Percentiles rank a stretch among this genome's conserved stretches.
Evolutionary conservation across 1,140 invertebrate species (phyloP).

Genomic region (Atta texana): DNA sequence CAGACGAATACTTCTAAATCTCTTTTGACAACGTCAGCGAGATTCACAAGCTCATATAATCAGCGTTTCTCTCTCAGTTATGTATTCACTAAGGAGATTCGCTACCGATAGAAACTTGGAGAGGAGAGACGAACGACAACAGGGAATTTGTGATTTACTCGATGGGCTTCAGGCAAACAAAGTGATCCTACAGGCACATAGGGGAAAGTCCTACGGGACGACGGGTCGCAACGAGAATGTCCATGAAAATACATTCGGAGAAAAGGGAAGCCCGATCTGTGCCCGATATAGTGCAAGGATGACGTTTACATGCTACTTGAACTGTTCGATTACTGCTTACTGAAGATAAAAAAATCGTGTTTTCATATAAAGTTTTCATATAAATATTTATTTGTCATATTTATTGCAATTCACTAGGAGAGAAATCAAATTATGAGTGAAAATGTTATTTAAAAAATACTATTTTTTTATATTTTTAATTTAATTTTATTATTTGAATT

Average conservation of each 20-base stretch:
- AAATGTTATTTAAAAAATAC: background rate
- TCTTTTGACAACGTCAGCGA: background rate
- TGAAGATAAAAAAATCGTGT: background rate
- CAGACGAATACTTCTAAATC: background rate
- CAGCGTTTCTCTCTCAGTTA: slow-evolving; percentile 33
- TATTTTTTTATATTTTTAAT: background rate
- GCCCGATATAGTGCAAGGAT: slow-evolving; percentile 55
- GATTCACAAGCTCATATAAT: slow-evolving; percentile 18
- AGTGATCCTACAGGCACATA: slow-evolving; percentile 52
- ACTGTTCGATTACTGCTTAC: slow-evolving; percentile 41
- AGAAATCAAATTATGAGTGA: background rate
- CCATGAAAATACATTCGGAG: slow-evolving; percentile 50
- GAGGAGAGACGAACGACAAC: slow-evolving; percentile 16
- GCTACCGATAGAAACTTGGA: slow-evolving; percentile 32
- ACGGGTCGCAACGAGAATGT: slow-evolving; percentile 24
- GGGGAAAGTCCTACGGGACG: slow-evolving; percentile 49
- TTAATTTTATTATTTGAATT: background rate
- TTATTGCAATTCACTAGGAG: slow-evolving; percentile 8
- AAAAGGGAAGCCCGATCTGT: slow-evolving; percentile 66
- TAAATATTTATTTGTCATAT: slow-evolving; percentile 13
- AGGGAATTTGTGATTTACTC: slow-evolving; percentile 48
- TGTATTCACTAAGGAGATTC: slow-evolving; percentile 35
- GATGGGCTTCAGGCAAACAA: slow-evolving; percentile 68
- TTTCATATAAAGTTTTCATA: background rate
- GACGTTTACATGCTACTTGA: slow-evolving; percentile 70